Percentiles rank a stretch among this genome's conserved stretches.
These are phyloP conservation scores for Agrotis puta DNA, from an alignment of 2,888 invertebrate species.

Conservation along the genomic window DNA sequence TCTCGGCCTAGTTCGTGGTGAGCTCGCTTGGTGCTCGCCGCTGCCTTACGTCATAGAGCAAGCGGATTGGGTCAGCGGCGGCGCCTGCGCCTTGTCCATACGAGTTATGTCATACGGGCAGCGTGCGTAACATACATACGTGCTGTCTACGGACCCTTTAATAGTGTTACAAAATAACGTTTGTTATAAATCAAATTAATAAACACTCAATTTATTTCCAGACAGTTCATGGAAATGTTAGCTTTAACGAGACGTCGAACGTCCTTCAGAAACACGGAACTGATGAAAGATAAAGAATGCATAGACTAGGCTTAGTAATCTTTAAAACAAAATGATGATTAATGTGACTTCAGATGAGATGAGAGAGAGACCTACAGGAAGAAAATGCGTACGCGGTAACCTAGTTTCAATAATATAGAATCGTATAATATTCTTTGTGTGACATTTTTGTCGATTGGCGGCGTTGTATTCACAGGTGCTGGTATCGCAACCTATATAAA, in stretches of 20 bases:
- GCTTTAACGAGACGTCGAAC: slow-evolving; percentile 8
- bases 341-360: slow-evolving; percentile 2
- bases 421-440: slow-evolving; percentile 15
- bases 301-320: neutral
- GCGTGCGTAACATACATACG: slow-evolving; percentile 75
- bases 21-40: slow-evolving; percentile 68
- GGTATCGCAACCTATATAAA: slow-evolving; percentile 80
- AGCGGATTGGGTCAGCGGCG: slow-evolving; percentile 84
- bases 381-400: neutral
- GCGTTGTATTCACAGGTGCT: slow-evolving; percentile 74
- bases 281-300: neutral
- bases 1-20: slow-evolving; percentile 82
- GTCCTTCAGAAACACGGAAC: neutral
- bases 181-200: slow-evolving; percentile 50
- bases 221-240: slow-evolving; percentile 40
- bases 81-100: slow-evolving; percentile 78
- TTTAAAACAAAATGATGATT: neutral
- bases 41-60: slow-evolving; percentile 78
- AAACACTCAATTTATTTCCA: slow-evolving; percentile 48
- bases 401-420: slow-evolving; percentile 6
- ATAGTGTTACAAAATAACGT: slow-evolving; percentile 61
- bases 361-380: too few species aligned
- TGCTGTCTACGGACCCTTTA: slow-evolving; percentile 70
- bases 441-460: slow-evolving; percentile 52
- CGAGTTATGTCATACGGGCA: slow-evolving; percentile 83